phyloP scores from a whole-genome alignment of 2,113 vertebrate species.

The Crypturellus undulatus region DNA sequence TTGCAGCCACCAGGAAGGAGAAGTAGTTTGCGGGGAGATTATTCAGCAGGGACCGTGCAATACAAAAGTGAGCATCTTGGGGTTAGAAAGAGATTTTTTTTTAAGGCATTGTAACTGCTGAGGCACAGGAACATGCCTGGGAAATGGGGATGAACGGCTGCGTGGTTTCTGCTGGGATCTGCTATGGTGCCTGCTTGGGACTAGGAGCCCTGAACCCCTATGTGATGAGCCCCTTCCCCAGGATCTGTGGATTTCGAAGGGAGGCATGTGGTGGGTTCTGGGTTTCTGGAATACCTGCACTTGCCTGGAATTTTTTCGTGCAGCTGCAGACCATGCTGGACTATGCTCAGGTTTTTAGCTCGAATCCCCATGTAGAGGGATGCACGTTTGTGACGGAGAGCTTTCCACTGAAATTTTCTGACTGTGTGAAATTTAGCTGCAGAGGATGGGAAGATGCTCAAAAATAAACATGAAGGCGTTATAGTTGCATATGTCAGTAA shows the following conservation, averaged over 20 bases:
- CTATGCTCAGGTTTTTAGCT: not conserved
- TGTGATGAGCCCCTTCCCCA: not conserved
- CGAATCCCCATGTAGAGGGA: not conserved
- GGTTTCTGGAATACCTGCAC: not conserved
- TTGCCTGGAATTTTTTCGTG: not conserved
- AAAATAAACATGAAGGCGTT: not conserved
- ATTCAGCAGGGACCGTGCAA: not conserved
- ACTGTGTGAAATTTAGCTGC: not conserved
- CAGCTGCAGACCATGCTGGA: not conserved
- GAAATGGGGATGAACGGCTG: not conserved
- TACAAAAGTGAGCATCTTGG: not conserved
- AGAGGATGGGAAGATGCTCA: not conserved
- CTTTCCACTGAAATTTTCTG: not conserved
- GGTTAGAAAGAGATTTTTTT: not conserved
- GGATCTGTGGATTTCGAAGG: accelerated
- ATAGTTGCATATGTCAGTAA: not conserved
- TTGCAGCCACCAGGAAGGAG: not conserved
- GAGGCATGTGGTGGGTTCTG: not conserved
- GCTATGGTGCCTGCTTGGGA: not conserved
- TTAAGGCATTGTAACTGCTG: not conserved
- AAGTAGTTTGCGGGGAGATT: not conserved
- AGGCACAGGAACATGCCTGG: accelerated
- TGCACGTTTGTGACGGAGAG: not conserved
- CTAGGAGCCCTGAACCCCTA: accelerated
- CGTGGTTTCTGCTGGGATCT: not conserved